Evolutionary conservation across 2,888 invertebrate species (phyloP).

Genomic region (Tromatobia lineatoria): DNA sequence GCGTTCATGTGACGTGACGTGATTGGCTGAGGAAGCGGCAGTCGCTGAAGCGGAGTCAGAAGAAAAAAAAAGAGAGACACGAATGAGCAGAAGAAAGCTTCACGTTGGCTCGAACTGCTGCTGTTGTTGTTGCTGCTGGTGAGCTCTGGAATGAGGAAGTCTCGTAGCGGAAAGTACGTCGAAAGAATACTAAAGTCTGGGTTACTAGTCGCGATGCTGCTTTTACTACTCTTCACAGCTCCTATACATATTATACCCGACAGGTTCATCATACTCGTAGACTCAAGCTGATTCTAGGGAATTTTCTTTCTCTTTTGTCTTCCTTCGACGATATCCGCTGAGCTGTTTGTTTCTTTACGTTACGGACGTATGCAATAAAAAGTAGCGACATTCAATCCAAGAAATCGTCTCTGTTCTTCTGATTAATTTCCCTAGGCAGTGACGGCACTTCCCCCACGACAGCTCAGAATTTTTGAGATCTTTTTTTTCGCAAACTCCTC

Average conservation of each 20-base stretch:
- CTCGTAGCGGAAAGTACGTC: constrained; percentile 76
- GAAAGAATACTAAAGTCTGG: constrained; percentile 83
- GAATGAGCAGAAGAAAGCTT: constrained; percentile 70
- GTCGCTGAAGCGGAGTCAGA: constrained; percentile 29
- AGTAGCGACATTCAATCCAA: no score
- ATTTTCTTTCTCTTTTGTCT: constrained; percentile 73
- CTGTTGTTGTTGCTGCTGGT: constrained; percentile 35
- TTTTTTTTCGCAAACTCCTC: no score
- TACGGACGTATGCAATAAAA: no score
- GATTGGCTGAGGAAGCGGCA: constrained; percentile 50
- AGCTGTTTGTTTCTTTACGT: not conserved
- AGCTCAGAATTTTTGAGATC: no score
- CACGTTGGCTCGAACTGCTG: constrained; percentile 72
- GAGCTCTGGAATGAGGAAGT: constrained; percentile 83
- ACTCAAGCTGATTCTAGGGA: constrained; percentile 73
- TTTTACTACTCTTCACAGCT: constrained; percentile 49
- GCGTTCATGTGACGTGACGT: constrained; percentile 34
- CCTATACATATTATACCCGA: constrained; percentile 39
- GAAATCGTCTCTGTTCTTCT: no score
- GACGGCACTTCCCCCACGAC: no score
- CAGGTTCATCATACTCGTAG: constrained; percentile 44
- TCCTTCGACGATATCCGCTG: constrained; percentile 28
- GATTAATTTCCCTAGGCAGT: no score
- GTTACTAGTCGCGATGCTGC: constrained; percentile 78
- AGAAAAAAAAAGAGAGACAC: constrained; percentile 41